Evolutionary conservation across 2,797 vertebrate genomes (phyloP).

Genomic region (Psittacula derbiana): DNA sequence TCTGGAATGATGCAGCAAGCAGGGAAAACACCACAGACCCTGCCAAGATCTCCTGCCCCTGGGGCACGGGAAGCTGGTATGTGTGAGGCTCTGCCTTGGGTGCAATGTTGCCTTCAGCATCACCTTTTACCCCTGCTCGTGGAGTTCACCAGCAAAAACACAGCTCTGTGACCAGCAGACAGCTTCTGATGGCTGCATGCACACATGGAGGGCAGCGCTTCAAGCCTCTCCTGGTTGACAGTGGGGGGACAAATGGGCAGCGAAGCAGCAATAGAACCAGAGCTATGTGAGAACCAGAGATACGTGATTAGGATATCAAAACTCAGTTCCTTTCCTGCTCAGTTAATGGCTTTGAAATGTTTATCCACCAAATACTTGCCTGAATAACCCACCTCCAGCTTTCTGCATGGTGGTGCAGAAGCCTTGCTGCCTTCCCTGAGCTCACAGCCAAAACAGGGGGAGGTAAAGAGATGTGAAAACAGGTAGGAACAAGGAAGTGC

Average conservation of each 20-base stretch:
- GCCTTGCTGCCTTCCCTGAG: background rate
- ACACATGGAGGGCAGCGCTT: fast-evolving
- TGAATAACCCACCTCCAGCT: background rate
- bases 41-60: background rate
- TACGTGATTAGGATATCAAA: background rate
- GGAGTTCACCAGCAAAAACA: background rate
- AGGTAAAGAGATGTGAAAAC: background rate
- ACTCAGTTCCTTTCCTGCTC: background rate
- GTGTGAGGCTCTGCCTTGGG: background rate
- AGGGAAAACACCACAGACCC: background rate
- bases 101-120: background rate
- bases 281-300: background rate
- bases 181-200: background rate
- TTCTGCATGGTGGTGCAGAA: background rate
- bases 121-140: background rate
- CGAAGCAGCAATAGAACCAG: background rate
- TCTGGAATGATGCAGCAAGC: background rate
- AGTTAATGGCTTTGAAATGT: background rate
- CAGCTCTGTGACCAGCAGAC: background rate
- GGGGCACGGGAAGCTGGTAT: fast-evolving
- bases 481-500: background rate
- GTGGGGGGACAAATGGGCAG: background rate
- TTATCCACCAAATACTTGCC: background rate
- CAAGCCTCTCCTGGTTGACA: background rate
- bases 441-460: background rate